These are phyloP conservation scores for Parotia lawesii DNA, from an alignment of 2,113 vertebrate genomes.

Conservation along the genomic window DNA sequence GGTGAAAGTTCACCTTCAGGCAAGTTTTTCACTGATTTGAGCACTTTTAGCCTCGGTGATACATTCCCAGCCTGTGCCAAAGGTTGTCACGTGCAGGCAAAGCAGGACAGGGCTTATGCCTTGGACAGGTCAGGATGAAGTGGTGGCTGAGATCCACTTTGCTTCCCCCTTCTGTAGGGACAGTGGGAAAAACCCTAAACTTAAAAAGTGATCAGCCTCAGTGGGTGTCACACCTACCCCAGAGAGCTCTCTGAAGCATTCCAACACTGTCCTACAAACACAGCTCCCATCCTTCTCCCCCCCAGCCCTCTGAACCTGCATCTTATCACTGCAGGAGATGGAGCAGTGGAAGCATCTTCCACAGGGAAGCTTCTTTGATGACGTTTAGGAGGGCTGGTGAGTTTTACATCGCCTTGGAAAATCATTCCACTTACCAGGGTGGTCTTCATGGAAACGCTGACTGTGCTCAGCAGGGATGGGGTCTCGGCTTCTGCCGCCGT, in stretches of 20 bases:
- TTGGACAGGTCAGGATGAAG: background rate
- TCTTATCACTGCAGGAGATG: background rate
- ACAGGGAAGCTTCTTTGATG: background rate
- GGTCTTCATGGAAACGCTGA: background rate
- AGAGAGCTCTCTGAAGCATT: background rate
- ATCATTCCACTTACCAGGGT: constrained; percentile 45
- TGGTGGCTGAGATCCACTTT: fast-evolving
- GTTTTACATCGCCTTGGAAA: background rate
- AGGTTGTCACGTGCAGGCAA: fast-evolving
- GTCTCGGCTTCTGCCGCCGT: background rate
- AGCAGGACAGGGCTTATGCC: background rate
- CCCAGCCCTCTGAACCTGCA: background rate
- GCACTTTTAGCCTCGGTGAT: fast-evolving
- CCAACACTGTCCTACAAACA: fast-evolving
- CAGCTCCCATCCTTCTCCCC: background rate
- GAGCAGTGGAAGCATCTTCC: background rate
- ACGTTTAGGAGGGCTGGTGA: background rate
- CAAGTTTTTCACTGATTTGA: background rate
- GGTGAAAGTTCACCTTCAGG: background rate
- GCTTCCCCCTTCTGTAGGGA: background rate
- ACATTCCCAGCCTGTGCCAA: background rate
- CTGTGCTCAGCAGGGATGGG: constrained; percentile 9
- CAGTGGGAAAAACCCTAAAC: background rate
- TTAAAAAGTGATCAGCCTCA: background rate
- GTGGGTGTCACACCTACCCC: background rate